Evolutionary conservation across 2,888 invertebrate species (phyloP).

Genomic region (Achlya flavicornis): DNA sequence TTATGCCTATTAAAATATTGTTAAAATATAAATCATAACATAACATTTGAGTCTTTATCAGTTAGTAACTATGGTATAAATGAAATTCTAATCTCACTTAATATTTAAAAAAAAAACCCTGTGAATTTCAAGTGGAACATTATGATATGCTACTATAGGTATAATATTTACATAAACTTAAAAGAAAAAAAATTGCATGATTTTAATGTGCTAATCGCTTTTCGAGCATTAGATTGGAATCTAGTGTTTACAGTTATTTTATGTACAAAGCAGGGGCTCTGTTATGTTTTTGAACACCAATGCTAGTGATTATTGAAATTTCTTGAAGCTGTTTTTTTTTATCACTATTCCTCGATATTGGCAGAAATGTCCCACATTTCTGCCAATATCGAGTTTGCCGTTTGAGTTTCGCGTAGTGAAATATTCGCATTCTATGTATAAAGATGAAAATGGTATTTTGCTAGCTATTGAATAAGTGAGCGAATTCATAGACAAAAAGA

Average conservation of each 20-base stretch:
- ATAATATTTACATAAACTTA: slow-evolving; percentile 34
- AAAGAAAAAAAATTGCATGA: slow-evolving; percentile 28
- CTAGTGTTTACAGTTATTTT: slow-evolving; percentile 21
- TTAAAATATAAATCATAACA: neutral
- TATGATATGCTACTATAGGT: slow-evolving; percentile 35
- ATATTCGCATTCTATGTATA: too few species aligned
- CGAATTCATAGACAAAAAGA: too few species aligned
- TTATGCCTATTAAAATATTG: slow-evolving; percentile 12
- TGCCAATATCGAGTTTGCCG: too few species aligned
- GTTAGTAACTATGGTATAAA: slow-evolving; percentile 15
- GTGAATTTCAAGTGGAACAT: slow-evolving; percentile 54
- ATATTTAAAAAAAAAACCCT: slow-evolving; percentile 58
- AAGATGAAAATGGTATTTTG: too few species aligned
- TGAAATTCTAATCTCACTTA: slow-evolving; percentile 55
- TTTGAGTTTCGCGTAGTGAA: too few species aligned
- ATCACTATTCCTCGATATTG: too few species aligned
- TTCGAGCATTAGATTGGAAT: slow-evolving; percentile 21
- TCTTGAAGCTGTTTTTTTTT: too few species aligned
- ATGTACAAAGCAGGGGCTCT: slow-evolving; percentile 9
- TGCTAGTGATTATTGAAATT: neutral
- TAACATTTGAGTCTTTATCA: neutral
- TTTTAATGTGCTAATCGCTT: slow-evolving; percentile 12
- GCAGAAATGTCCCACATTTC: too few species aligned
- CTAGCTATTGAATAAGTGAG: too few species aligned
- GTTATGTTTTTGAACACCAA: neutral